Evolutionary conservation across 2,113 vertebrate species (phyloP).

Genomic region (Danionella cerebrum): DNA sequence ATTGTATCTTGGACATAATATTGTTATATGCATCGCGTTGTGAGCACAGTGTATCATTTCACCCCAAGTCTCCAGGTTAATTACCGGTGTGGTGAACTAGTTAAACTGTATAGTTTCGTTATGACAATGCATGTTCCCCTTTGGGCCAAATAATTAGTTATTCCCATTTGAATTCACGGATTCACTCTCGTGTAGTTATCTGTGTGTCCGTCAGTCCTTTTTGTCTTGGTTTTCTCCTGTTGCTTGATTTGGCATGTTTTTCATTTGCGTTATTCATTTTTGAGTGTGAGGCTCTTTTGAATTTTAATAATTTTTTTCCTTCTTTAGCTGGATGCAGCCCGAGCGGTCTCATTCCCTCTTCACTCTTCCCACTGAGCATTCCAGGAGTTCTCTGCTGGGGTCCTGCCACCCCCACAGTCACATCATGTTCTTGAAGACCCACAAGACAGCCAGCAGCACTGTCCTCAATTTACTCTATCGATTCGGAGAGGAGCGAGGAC

Average conservation of each 20-base stretch:
- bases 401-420: constrained; percentile 69
- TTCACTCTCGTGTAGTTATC: neutral
- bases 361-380: constrained; percentile 45
- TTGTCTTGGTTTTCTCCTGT: neutral
- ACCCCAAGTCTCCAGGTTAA: too few species aligned
- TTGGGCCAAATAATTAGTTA: too few species aligned
- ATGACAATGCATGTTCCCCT: too few species aligned
- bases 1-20: too few species aligned
- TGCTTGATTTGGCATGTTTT: neutral
- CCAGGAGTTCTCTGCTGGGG: constrained; percentile 54
- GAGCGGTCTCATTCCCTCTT: constrained; percentile 51
- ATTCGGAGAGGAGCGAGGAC: constrained; percentile 70
- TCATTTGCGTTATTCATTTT: neutral
- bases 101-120: too few species aligned
- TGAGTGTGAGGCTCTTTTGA: too few species aligned
- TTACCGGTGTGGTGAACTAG: too few species aligned
- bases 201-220: neutral
- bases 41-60: too few species aligned
- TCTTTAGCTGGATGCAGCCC: constrained; percentile 48
- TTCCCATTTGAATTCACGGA: too few species aligned
- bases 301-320: too few species aligned
- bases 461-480: constrained; percentile 85
- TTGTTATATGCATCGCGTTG: too few species aligned
- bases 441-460: constrained; percentile 91
- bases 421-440: constrained; percentile 87